Evolutionary conservation across 2,888 invertebrate genomes (phyloP).

Genomic region (Hirudinaria manillensis): DNA sequence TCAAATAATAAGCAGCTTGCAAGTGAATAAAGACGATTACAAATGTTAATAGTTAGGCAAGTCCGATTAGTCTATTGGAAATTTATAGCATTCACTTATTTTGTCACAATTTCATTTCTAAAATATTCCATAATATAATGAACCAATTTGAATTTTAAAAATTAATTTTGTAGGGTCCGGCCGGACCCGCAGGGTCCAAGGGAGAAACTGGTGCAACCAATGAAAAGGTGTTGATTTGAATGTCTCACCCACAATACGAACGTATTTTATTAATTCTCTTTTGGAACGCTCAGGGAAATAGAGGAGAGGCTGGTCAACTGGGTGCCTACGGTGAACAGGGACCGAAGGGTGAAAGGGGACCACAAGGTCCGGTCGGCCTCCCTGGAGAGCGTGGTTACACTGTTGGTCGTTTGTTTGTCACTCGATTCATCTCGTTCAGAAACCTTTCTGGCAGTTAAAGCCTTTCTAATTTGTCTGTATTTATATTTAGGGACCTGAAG

Average conservation of each 20-base stretch:
- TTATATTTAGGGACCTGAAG: conserved; percentile 40
- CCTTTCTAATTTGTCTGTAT: neutral
- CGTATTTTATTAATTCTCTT: neutral
- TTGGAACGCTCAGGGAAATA: conserved; percentile 61
- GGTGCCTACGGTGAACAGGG: conserved; percentile 66
- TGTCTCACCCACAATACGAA: neutral
- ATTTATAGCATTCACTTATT: neutral
- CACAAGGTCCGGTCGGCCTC: conserved; percentile 60
- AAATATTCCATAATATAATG: no score
- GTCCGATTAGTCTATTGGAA: neutral
- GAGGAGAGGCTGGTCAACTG: conserved; percentile 67
- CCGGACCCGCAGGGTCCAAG: conserved; percentile 47
- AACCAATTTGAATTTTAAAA: no score
- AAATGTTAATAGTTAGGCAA: no score
- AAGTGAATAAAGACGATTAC: no score
- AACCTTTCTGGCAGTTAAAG: neutral
- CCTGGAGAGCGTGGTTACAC: conserved; percentile 56
- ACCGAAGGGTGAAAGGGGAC: conserved; percentile 68
- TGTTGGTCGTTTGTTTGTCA: conserved; percentile 32
- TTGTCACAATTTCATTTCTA: no score
- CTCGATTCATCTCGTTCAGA: neutral
- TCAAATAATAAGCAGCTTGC: no score
- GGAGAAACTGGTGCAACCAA: conserved; percentile 34
- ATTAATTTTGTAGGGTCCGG: conserved; percentile 59
- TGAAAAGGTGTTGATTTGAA: conserved; percentile 34